Evolutionary conservation across 2,113 vertebrate genomes (phyloP).

Genomic region (Psilopsiagon aurifrons): DNA sequence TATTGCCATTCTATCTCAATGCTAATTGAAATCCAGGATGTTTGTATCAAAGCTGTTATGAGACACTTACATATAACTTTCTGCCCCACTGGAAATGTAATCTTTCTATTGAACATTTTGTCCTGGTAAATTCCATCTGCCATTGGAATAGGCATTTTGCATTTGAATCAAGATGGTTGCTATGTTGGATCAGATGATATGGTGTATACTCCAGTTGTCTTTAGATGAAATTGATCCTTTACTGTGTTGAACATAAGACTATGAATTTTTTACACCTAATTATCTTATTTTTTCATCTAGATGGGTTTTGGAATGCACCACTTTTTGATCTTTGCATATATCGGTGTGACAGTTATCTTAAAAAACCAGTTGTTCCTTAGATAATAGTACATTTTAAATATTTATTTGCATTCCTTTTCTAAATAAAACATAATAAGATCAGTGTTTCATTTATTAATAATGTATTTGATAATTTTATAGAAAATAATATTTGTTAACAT

Average conservation of each 20-base stretch:
- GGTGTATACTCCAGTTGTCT: conserved; percentile 44
- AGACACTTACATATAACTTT: conserved; percentile 79
- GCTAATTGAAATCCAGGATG: conserved; percentile 76
- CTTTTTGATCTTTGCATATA: neutral
- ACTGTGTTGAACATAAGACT: conserved; percentile 29
- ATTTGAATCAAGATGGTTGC: conserved; percentile 77
- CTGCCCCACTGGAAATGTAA: conserved; percentile 80
- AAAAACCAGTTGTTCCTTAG: neutral
- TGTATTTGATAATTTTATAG: neutral
- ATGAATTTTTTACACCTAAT: conserved; percentile 57
- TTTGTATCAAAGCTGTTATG: conserved; percentile 73
- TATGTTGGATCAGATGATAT: conserved; percentile 47
- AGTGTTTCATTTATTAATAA: neutral
- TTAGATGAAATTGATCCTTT: conserved; percentile 68
- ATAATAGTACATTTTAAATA: neutral
- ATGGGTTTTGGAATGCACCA: conserved; percentile 6
- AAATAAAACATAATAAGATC: neutral
- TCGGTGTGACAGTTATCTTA: neutral
- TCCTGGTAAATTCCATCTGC: conserved; percentile 73
- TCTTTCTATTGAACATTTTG: conserved; percentile 75
- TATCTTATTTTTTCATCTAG: conserved; percentile 55
- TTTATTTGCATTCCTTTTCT: conserved; percentile 5
- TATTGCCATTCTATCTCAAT: conserved; percentile 65
- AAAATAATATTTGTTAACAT: neutral
- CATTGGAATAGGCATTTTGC: conserved; percentile 67